phyloP scores from a whole-genome alignment of 2,888 invertebrate species.

The Limulus polyphemus region DNA sequence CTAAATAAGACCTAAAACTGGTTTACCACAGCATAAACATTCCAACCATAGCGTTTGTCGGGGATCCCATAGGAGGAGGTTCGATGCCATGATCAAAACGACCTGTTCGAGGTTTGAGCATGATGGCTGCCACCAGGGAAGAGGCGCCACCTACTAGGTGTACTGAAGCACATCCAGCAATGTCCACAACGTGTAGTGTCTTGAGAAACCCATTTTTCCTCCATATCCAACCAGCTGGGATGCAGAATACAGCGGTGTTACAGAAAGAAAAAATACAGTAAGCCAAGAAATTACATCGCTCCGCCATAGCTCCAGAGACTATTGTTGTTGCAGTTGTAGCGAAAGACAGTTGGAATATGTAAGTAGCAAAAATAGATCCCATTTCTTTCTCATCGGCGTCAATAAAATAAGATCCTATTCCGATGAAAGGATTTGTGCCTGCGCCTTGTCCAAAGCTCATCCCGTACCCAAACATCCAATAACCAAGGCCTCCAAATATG shows the following conservation, averaged over 20 bases:
- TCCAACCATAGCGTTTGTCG: constrained; percentile 81
- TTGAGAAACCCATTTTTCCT: constrained; percentile 31
- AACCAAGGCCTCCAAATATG: constrained; percentile 77
- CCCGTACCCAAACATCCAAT: constrained; percentile 90
- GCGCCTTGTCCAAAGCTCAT: constrained; percentile 58
- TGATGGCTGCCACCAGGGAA: constrained; percentile 73
- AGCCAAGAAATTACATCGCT: constrained; percentile 61
- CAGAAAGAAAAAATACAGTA: constrained; percentile 79
- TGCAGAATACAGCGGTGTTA: constrained; percentile 78
- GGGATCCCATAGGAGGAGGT: constrained; percentile 67
- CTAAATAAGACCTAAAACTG: too few relatives aligned
- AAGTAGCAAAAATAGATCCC: constrained; percentile 70
- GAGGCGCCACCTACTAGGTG: constrained; percentile 66
- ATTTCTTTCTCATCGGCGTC: constrained; percentile 54
- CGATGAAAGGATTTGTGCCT: constrained; percentile 63
- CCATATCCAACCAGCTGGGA: constrained; percentile 53
- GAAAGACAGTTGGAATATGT: constrained; percentile 72
- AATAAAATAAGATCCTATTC: constrained; percentile 66
- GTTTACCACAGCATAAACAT: constrained; percentile 69
- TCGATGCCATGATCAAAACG: constrained; percentile 57
- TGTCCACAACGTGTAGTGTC: constrained; percentile 33
- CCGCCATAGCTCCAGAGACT: constrained; percentile 88
- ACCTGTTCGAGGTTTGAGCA: constrained; percentile 72
- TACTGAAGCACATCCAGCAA: constrained; percentile 51
- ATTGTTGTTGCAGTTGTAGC: constrained; percentile 83